phyloP scores from a whole-genome alignment of 2,113 vertebrate genomes.

The Scalopus aquaticus region DNA sequence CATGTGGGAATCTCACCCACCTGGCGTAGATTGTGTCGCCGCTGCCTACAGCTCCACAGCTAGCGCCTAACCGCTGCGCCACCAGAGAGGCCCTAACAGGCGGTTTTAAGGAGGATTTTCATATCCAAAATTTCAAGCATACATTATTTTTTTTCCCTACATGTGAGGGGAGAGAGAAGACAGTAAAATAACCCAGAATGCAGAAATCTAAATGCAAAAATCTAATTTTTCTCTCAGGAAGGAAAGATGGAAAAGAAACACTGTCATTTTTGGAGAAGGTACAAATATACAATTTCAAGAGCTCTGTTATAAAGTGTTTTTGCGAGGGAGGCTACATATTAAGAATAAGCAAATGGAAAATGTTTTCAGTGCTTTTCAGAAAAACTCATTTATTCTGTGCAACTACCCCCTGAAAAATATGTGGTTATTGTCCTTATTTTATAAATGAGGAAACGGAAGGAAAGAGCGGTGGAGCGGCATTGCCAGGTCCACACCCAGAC shows the following conservation, averaged over 20 bases:
- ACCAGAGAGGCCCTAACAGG: too few species aligned
- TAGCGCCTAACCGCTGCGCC: too few species aligned
- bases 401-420: background rate
- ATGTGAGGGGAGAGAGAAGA: background rate
- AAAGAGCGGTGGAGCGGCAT: background rate
- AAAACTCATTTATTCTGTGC: background rate
- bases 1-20: too few species aligned
- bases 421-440: background rate
- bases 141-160: background rate
- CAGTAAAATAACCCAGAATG: background rate
- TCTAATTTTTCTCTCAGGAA: background rate
- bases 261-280: background rate
- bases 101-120: background rate
- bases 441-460: background rate
- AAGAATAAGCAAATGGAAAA: background rate
- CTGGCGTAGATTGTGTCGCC: too few species aligned
- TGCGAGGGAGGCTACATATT: background rate
- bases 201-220: background rate
- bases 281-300: background rate
- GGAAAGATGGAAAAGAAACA: background rate
- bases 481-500: background rate
- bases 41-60: too few species aligned
- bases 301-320: background rate
- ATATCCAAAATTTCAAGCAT: background rate
- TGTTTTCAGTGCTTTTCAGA: background rate